Percentiles rank a stretch among this genome's conserved stretches.
phyloP scores from a whole-genome alignment of 1,140 invertebrate genomes.

The Calephelis virginiensis region DNA sequence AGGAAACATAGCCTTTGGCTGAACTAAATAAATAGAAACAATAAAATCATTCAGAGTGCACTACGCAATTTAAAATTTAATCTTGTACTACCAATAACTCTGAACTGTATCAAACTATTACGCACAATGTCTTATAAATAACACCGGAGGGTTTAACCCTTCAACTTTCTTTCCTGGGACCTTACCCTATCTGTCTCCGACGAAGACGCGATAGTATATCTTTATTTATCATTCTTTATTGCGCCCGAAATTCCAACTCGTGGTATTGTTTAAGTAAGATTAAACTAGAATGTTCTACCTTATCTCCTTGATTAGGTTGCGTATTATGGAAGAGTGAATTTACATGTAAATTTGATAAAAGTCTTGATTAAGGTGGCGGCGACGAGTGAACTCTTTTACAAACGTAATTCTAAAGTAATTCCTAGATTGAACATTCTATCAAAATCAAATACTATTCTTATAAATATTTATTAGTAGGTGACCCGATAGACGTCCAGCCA shows the following conservation, averaged over 20 bases:
- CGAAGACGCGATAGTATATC: slow-evolving; percentile 60
- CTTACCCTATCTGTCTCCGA: slow-evolving; percentile 57
- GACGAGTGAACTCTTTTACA: too few relatives aligned
- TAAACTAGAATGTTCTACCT: slow-evolving; percentile 37
- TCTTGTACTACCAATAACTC: slow-evolving; percentile 35
- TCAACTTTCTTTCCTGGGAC: slow-evolving; percentile 49
- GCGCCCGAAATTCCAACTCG: slow-evolving; percentile 36
- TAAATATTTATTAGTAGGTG: too few relatives aligned
- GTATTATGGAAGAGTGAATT: slow-evolving; percentile 15
- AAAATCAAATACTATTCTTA: too few relatives aligned
- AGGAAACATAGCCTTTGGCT: too few relatives aligned
- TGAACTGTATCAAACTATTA: slow-evolving; percentile 53
- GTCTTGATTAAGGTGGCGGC: background rate
- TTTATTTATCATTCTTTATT: slow-evolving; percentile 63
- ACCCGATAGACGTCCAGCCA: too few relatives aligned
- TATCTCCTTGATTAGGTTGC: slow-evolving; percentile 28
- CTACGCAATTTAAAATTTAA: slow-evolving; percentile 1
- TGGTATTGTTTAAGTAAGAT: slow-evolving; percentile 50
- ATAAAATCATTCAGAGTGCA: too few relatives aligned
- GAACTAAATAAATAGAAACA: too few relatives aligned
- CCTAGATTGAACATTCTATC: too few relatives aligned
- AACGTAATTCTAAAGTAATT: too few relatives aligned
- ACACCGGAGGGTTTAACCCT: slow-evolving; percentile 58
- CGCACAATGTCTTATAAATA: slow-evolving; percentile 52
- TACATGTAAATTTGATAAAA: slow-evolving; percentile 15